Base-by-base conservation (phyloP, 2,888 invertebrate species). In the Pristionchus exspectatus region DNA sequence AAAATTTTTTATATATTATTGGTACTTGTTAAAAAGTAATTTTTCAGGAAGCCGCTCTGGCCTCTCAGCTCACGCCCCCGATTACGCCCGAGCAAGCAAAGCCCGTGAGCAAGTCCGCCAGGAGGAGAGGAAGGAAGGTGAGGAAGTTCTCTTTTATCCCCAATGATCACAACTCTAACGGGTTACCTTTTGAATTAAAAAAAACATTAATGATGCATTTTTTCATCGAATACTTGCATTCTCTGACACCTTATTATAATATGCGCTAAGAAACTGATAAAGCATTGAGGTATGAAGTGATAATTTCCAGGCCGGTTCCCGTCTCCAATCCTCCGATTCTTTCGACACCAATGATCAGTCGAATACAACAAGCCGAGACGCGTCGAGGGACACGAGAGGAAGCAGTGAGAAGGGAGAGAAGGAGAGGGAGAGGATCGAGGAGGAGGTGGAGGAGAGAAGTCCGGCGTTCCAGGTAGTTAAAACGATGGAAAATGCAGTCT, bases 291-390 rank as follows among this genome's bases (percentile, higher is more conserved):
- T n/a, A n/a, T n/a, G n/a, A n/a, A n/a, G n/a, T n/a, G n/a, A n/a
- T n/a, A n/a, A 63, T 27, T 72, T 72, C 33, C 69, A 72, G 69
- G 33, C 69, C 33, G 69, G 69, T 16, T 72, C 69, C 69, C 69
- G 69, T 10, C 69, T 72, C 30, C 69, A 72, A 21, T 72, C 69
- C 16, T 33, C 30, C 69, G 69, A 72, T 16, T 72, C 69, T 1
- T 14, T 30, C 16, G 69, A 72, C 18, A 16, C 69, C 3, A 12
- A 27, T 16, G 69, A 72, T n/a, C 63, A 63, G n/a, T 72, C 33
- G 16, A 30, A n/a, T 7, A 3, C 16, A 16, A 33, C 27, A 18
- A 72, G 69, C 33, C 12, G 69, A 33, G 69, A 72, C 18, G 69
- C 69, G 14, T 72, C 69, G 30, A 72, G 69, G 33, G 69, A 72